Evolutionary conservation across 2,888 invertebrate species (phyloP).

Genomic region (Notocelia uddmanniana): DNA sequence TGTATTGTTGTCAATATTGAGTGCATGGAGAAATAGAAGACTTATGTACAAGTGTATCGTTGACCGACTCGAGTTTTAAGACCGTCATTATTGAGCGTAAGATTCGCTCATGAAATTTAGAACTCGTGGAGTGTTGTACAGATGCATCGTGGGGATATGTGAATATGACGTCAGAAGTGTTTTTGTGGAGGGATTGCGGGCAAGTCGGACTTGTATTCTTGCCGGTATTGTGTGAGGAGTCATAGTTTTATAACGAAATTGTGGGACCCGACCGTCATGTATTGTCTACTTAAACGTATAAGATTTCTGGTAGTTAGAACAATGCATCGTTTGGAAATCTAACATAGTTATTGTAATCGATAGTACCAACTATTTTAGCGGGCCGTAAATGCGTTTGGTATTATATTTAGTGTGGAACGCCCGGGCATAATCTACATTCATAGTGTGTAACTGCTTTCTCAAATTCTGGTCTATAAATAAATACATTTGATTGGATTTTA

Average conservation of each 20-base stretch:
- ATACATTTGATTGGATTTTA: constrained; percentile 64
- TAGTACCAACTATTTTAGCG: constrained; percentile 37
- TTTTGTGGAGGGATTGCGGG: constrained; percentile 17
- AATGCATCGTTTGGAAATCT: constrained; percentile 43
- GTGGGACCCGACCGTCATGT: constrained; percentile 76
- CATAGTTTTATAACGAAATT: constrained; percentile 62
- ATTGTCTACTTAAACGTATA: constrained; percentile 53
- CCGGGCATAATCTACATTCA: constrained; percentile 28
- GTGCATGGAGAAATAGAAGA: background rate
- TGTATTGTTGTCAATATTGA: background rate
- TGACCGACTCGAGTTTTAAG: background rate
- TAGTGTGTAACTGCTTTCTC: constrained; percentile 60
- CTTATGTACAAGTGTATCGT: background rate
- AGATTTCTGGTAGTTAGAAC: constrained; percentile 46
- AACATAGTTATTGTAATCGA: constrained; percentile 46
- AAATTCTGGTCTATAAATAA: constrained; percentile 65
- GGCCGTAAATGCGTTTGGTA: constrained; percentile 17
- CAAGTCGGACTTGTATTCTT: constrained; percentile 60
- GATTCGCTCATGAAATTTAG: background rate
- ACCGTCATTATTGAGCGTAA: background rate
- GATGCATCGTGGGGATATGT: background rate
- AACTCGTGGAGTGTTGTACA: background rate
- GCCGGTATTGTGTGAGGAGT: constrained; percentile 60
- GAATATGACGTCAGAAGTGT: background rate
- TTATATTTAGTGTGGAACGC: constrained; percentile 14